A percentile compares a stretch with the other conserved stretches of the same genome.
Conservation (phyloP, 2,888 invertebrate genomes). For the Meliscaeva auricollis region DNA sequence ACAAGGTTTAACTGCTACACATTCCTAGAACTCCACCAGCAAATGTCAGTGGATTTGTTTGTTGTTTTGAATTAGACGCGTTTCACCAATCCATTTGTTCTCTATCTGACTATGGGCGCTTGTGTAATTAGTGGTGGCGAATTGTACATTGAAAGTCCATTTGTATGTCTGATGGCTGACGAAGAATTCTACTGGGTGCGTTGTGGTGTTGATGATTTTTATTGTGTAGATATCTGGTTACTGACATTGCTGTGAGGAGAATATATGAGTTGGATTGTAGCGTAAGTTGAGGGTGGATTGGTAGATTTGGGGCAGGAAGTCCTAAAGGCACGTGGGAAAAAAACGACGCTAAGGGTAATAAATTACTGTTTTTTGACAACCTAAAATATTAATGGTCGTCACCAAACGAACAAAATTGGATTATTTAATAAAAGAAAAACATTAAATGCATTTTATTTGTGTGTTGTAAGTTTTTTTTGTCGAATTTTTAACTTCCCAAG, state of each 20-base stretch:
- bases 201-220: not conserved
- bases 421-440: no score
- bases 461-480: no score
- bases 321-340: no score
- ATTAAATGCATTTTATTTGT: no score
- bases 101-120: not conserved
- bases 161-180: not conserved
- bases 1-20: not conserved
- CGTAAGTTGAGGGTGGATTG: no score
- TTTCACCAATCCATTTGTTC: not conserved
- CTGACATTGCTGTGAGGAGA: not conserved
- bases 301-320: no score
- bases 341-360: no score
- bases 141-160: constrained; percentile 25
- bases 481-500: no score
- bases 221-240: constrained; percentile 1
- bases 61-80: not conserved
- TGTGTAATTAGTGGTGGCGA: constrained; percentile 25
- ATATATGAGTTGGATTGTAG: not conserved
- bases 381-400: no score
- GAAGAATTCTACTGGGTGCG: not conserved
- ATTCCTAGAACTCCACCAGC: not conserved
- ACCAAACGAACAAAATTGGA: no score
- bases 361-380: no score
- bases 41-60: not conserved